Conservation (phyloP, 2,888 invertebrate genomes). For the Yponomeuta sedellus region DNA sequence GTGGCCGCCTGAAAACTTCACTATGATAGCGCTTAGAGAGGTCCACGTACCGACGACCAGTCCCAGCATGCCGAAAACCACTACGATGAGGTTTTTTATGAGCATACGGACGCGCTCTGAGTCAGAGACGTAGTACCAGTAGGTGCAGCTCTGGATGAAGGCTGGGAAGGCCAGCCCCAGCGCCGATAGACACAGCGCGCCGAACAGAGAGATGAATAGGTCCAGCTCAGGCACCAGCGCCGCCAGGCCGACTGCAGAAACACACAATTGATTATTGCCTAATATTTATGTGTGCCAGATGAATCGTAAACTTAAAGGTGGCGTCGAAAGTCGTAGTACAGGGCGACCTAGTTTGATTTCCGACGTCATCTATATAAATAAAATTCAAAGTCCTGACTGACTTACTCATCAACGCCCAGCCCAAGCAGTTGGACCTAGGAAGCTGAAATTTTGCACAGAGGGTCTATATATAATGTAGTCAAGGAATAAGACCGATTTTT, state of each 20-base stretch:
- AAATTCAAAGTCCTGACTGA: too few relatives aligned
- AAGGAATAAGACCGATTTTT: too few relatives aligned
- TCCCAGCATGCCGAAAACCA: slow-evolving; percentile 80
- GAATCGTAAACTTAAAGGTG: too few relatives aligned
- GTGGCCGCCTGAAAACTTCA: slow-evolving; percentile 58
- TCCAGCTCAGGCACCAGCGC: slow-evolving; percentile 90
- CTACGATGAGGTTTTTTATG: slow-evolving; percentile 78
- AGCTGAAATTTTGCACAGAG: too few relatives aligned
- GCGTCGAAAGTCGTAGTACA: too few relatives aligned
- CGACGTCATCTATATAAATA: too few relatives aligned
- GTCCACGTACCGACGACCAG: slow-evolving; percentile 83
- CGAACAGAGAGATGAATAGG: slow-evolving; percentile 87
- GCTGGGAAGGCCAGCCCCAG: slow-evolving; percentile 94
- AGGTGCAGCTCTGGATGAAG: slow-evolving; percentile 88
- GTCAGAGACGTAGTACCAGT: slow-evolving; percentile 82
- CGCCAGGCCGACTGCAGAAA: slow-evolving; percentile 84
- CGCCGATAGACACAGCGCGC: slow-evolving; percentile 92
- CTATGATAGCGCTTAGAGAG: slow-evolving; percentile 79
- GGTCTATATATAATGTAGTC: too few relatives aligned
- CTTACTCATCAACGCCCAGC: too few relatives aligned
- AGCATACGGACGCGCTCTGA: slow-evolving; percentile 75
- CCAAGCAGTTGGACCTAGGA: too few relatives aligned
- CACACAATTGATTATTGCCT: neutral
- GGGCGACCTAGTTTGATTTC: too few relatives aligned
- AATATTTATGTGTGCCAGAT: too few relatives aligned